Percentiles rank a stretch among this genome's conserved stretches.
Conservation (phyloP, 2,797 vertebrate species). For the Tarsius wallacei region DNA sequence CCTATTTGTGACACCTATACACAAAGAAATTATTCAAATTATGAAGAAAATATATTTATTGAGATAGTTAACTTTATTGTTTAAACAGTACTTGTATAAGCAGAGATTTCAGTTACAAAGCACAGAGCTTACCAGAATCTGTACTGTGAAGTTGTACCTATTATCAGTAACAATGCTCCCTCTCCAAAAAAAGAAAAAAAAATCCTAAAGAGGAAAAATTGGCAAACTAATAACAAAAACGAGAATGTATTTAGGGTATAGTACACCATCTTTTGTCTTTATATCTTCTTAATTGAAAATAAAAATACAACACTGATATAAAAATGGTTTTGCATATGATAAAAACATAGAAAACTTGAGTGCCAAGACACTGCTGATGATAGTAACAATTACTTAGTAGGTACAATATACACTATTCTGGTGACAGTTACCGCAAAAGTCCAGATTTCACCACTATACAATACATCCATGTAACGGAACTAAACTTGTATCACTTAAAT, state of each 20-base stretch:
- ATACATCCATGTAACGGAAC: too few relatives aligned
- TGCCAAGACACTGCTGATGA: not conserved
- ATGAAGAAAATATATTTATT: not conserved
- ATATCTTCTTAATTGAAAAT: not conserved
- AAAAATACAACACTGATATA: not conserved
- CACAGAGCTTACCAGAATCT: not conserved
- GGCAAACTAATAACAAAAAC: not conserved
- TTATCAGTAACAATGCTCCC: not conserved
- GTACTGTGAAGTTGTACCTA: not conserved
- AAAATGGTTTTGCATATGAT: not conserved
- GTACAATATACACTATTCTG: too few relatives aligned
- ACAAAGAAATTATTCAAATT: not conserved
- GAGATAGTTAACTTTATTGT: not conserved
- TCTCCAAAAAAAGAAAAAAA: not conserved
- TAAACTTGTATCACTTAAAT: too few relatives aligned
- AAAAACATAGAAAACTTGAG: not conserved
- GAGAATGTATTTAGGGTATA: not conserved
- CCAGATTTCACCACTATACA: too few relatives aligned
- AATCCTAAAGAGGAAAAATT: not conserved
- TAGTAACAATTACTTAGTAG: not conserved
- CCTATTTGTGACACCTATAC: not conserved
- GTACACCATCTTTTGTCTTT: not conserved
- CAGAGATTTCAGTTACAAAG: conserved; percentile 19
- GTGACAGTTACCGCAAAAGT: too few relatives aligned
- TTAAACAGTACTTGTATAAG: not conserved